These are phyloP conservation scores for Lutraria rhynchaena DNA, from an alignment of 1,140 invertebrate genomes.

Conservation along the genomic window DNA sequence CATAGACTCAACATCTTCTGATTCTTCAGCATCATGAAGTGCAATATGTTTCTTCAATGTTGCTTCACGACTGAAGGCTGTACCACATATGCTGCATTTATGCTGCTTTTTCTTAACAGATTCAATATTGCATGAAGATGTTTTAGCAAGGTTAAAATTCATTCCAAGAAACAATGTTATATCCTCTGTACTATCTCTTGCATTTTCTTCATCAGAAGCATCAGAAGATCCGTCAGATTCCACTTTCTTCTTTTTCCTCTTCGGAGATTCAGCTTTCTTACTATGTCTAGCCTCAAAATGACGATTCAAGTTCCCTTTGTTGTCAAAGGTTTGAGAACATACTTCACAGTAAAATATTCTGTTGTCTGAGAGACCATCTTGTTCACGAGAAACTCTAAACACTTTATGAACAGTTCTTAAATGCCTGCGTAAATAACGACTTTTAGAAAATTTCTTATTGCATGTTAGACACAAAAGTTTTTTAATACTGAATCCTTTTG, in stretches of 20 bases:
- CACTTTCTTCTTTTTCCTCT: not conserved
- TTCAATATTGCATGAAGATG: slow-evolving; percentile 20
- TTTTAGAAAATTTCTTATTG: not conserved
- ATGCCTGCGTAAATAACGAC: too few species aligned
- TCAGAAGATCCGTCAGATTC: not conserved
- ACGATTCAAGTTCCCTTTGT: not conserved
- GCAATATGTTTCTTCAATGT: slow-evolving; percentile 42
- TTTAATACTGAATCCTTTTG: not conserved
- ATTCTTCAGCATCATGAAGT: not conserved
- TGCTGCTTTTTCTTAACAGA: slow-evolving; percentile 42
- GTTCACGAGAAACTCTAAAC: too few species aligned
- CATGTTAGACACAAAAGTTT: not conserved
- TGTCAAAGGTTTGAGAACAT: not conserved
- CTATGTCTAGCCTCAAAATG: not conserved
- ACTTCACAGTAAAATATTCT: not conserved
- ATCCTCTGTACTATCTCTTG: not conserved
- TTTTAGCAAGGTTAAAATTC: slow-evolving; percentile 51
- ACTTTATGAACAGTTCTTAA: too few species aligned
- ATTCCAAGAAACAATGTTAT: slow-evolving; percentile 36
- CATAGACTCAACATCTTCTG: not conserved
- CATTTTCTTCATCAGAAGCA: not conserved
- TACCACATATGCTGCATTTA: slow-evolving; percentile 25
- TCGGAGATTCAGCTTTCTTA: not conserved
- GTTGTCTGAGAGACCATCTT: not conserved
- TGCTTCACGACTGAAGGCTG: slow-evolving; percentile 40